Evolutionary conservation across 2,888 invertebrate genomes (phyloP).

Genomic region (Erebia epiphron): DNA sequence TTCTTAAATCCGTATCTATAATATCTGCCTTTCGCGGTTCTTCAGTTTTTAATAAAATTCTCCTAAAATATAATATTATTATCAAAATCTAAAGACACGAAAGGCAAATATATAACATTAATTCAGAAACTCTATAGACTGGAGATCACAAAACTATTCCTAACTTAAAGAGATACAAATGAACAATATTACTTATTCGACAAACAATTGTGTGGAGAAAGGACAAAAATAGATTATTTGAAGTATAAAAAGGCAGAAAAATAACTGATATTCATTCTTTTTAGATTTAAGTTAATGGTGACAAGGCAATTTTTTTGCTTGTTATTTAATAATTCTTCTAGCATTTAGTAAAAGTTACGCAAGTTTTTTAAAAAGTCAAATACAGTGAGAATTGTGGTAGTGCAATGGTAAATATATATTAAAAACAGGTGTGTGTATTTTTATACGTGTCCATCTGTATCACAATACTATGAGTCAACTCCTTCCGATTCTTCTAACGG

Average conservation of each 20-base stretch:
- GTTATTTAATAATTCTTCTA: background rate
- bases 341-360: background rate
- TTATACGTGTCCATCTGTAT: constrained; percentile 59
- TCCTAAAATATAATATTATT: background rate
- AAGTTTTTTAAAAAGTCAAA: background rate
- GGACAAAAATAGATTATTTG: background rate
- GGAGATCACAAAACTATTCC: constrained; percentile 77
- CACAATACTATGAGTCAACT: constrained; percentile 63
- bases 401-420: background rate
- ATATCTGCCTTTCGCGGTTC: constrained; percentile 22
- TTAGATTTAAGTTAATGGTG: background rate
- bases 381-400: background rate
- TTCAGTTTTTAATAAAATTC: constrained; percentile 4
- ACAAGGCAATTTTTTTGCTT: background rate
- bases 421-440: background rate
- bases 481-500: constrained; percentile 44
- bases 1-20: constrained; percentile 12
- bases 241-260: background rate
- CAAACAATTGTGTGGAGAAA: constrained; percentile 3
- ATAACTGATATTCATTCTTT: background rate
- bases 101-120: constrained; percentile 45
- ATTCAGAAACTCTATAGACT: constrained; percentile 58
- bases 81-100: constrained; percentile 18
- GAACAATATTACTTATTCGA: constrained; percentile 23
- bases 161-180: constrained; percentile 59